Evolutionary conservation across 1,140 invertebrate species (phyloP), one percentile per base, ranked within the genome.

Genomic region (Megalonaias nervosa): DNA sequence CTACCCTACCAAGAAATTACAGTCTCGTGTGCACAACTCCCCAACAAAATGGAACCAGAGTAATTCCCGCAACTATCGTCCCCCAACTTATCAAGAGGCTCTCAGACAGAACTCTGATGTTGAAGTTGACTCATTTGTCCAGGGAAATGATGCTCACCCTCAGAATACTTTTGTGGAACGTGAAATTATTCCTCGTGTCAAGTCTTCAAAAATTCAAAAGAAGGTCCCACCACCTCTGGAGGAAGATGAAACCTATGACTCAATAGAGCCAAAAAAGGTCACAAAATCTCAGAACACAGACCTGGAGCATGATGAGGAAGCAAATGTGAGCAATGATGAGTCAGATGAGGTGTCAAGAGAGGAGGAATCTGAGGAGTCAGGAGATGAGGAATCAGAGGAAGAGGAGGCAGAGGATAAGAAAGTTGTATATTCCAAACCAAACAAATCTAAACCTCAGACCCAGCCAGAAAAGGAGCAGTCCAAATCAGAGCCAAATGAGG

Each of bases 141-240:
- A 71, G 23, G 76, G 71, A 4, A 60, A 78, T 69, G 76, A 78
- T 56, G 59, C 64, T 26, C 26, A 62, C 21, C 75, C 65, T 23
- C 76, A 78, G 58, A 57, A 72, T 58, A 71, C 74, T 57, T 78
- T 78, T 69, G 67, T 78, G 21, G 76, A 78, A 60, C 62, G 76
- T 60, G 76, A 69, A n/a, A 73, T 78, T 14, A 69, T 48, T 56
- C 76, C 76, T 23, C 61, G 68, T 23, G 59, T 31, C 21, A 67
- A 67, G 26, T 31, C 65, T 9, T 67, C 65, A 23, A 16, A 21
- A 21, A 65, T 56, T 13, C 61, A 62, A 48, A 38, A 61, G 48
- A n/a, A 64, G n/a, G 71, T 57, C 5, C 57, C 61, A 21, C 71
- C 76, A 12, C 76, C 76, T 16, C 76, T 67, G 59, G 76, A 78